Evolutionary conservation across 2,113 vertebrate species (phyloP), one percentile per base, ranked within the genome.

Genomic region (Hippolais icterina): DNA sequence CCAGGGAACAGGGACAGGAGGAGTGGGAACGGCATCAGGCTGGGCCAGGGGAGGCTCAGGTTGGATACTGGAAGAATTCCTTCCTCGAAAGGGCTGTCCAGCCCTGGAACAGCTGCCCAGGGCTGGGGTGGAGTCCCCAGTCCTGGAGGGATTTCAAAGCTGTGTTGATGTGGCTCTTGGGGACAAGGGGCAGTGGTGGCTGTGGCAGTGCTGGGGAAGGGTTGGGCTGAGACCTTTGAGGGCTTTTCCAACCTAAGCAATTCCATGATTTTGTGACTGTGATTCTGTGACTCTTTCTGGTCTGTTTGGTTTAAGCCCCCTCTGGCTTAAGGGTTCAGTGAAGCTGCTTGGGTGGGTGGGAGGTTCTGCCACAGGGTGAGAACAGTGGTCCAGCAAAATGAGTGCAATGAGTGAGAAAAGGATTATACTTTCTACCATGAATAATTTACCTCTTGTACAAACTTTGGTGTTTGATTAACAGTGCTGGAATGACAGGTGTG

Each of bases 71-170:
- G 9, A 27, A 5, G 8, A 6, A 46, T 61, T 39, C 7, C 27
- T 11, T 1, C 14, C 0, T 25, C 7, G 31, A 42, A 59, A 7
- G 17, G 15, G 11, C 10, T 13, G 5, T 11, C 13, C 9, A 21
- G 7, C 37, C 49, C 10, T 68, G 61, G 25, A 21, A 25, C 7
- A 31, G 31, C 21, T 52, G 35, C 42, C 24, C 29, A 16, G 59
- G 66, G 10, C 39, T 29, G 10, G 2, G 6, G 1, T 22, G 52
- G 39, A 15, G 9, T 28, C 4, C 23, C n/a, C 28, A 29, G 19
- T 10, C 28, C 29, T 9, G 2, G 6, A 14, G 49, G 11, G 7
- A 4, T 31, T 31, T 50, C 33, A 57, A 5, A 80, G 25, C 22
- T 6, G 2, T 42, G 50, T 33, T 10, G 7, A 35, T 50, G 42